Evolutionary conservation across 2,888 invertebrate genomes (phyloP).

Genomic region (Dinocampus coccinellae): DNA sequence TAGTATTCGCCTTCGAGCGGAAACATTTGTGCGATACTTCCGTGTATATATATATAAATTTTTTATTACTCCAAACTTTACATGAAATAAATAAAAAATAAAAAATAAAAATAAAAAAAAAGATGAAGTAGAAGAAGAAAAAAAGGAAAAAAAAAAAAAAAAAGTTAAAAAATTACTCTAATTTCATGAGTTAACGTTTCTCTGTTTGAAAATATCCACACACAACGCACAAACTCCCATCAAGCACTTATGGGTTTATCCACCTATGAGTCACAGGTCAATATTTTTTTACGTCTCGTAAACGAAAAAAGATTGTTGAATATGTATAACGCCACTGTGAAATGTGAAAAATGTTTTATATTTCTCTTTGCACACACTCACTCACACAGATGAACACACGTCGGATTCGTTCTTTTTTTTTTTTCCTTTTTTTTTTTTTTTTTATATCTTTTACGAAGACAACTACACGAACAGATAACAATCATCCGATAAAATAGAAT

Average conservation of each 20-base stretch:
- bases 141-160: neutral
- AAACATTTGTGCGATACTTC: neutral
- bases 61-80: neutral
- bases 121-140: neutral
- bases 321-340: conserved; percentile 12
- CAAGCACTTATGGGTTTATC: conserved; percentile 26
- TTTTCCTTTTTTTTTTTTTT: neutral
- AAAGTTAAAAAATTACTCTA: too few species aligned
- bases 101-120: neutral
- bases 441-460: conserved; percentile 13
- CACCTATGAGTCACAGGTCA: conserved; percentile 33
- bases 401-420: conserved; percentile 9
- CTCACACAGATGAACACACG: neutral
- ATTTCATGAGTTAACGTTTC: conserved; percentile 13
- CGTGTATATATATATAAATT: neutral
- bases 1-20: neutral
- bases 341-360: conserved; percentile 18
- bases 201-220: conserved; percentile 24
- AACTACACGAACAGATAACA: conserved; percentile 39
- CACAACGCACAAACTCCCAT: neutral
- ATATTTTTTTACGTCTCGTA: conserved; percentile 29
- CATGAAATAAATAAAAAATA: too few species aligned
- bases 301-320: conserved; percentile 31
- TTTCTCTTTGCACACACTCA: conserved; percentile 7
- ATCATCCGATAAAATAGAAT: conserved; percentile 26